Evolutionary conservation across 2,888 invertebrate genomes (phyloP), one percentile per base, ranked within the genome.

Genomic region (Rotaria socialis): DNA sequence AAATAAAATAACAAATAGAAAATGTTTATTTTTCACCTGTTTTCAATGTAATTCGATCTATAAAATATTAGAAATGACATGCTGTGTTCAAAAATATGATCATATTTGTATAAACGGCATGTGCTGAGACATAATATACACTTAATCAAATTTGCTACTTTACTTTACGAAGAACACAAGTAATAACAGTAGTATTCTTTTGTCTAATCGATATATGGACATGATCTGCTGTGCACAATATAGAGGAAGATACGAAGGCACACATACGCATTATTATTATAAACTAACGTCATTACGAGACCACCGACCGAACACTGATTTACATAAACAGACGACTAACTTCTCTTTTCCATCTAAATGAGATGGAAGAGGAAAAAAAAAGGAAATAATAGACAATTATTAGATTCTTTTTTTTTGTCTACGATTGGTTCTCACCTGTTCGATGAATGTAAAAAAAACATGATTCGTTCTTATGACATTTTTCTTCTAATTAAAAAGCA

Each of bases 211-310:
- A 35, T 35, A 3, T 67, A 19, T 14, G 67, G 35, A 16, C 27
- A 67, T 35, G 67, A 67, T 67, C 35, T 35, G 67, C 35, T 67
- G 35, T 67, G 35, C 67, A 67, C 67, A 67, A 27, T 35, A 67
- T 41, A 67, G 67, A 67, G 67, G 35, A 67, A 35, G 35, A 67
- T 67, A 35, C 35, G 35, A 67, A 67, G 19, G 67, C 27, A 14
- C 14, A 35, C 27, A 67, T 67, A 19, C 67, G 35, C 67, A 67
- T 67, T 67, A 67, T 67, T 67, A 67, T 67, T 67, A 35, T 35
- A 67, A 67, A 67, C 67, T 67, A 67, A 67, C 35, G 35, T 67
- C 67, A 67, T 67, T 67, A 67, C 67, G 35, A 35, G 67, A 67
- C 67, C 67, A 35, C 27, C 27, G 67, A 67, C 67, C 67, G 67